These are phyloP conservation scores for Rhynchotus rufescens DNA, from an alignment of 2,797 vertebrate species.

Conservation along the genomic window DNA sequence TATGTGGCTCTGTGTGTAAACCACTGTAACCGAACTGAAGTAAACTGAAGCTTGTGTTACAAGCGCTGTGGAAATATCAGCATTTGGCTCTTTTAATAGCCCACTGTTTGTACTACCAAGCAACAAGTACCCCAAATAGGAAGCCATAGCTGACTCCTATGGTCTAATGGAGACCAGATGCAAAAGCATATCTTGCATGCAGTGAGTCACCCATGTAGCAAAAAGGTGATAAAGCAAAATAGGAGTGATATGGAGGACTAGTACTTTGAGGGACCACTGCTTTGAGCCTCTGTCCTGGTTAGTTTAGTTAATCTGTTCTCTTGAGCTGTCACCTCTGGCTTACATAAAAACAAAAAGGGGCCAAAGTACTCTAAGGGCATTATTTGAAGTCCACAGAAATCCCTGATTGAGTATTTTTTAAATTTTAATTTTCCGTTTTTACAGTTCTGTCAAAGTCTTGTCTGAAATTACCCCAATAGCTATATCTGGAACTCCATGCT, in stretches of 20 bases:
- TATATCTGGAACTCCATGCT: background rate
- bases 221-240: background rate
- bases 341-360: background rate
- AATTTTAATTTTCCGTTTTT: fast-evolving
- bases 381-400: background rate
- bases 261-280: background rate
- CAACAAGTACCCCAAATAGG: slow-evolving; percentile 38
- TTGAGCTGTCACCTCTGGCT: background rate
- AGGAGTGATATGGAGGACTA: background rate
- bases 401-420: background rate
- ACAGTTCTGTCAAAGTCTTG: background rate
- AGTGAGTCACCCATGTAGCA: background rate
- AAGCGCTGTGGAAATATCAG: slow-evolving; percentile 12
- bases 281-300: background rate
- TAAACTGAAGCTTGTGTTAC: slow-evolving; percentile 46
- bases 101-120: slow-evolving; percentile 63
- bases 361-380: background rate
- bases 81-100: slow-evolving; percentile 40
- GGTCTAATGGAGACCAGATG: slow-evolving; percentile 61
- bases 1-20: slow-evolving; percentile 34
- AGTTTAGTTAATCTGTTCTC: background rate
- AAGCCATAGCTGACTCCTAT: slow-evolving; percentile 26
- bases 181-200: background rate
- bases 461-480: background rate
- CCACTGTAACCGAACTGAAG: slow-evolving; percentile 42